A percentile compares a stretch with the other conserved stretches of the same genome.
Conservation (phyloP, 2,113 vertebrate species). For the Xiphias gladius region DNA sequence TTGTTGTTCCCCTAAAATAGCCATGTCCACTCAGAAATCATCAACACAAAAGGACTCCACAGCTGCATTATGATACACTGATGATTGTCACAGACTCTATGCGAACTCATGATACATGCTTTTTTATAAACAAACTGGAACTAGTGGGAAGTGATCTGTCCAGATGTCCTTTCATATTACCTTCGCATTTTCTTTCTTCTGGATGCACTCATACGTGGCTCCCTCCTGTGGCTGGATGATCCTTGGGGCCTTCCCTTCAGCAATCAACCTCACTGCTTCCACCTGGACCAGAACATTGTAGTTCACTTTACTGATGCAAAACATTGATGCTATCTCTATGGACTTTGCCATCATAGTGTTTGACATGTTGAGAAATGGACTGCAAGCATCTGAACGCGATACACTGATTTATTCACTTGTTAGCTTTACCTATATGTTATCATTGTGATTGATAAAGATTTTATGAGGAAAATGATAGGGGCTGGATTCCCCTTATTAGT, state of each 20-base stretch:
- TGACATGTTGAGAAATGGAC: slow-evolving; percentile 3
- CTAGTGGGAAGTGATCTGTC: background rate
- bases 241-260: slow-evolving; percentile 84
- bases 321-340: background rate
- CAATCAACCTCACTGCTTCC: slow-evolving; percentile 88
- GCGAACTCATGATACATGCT: too few species aligned
- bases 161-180: slow-evolving; percentile 58
- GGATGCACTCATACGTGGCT: slow-evolving; percentile 91
- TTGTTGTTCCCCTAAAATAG: background rate
- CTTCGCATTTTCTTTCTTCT: slow-evolving; percentile 90
- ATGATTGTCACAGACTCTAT: background rate
- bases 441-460: background rate
- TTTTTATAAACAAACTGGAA: too few species aligned
- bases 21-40: too few species aligned
- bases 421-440: too few species aligned
- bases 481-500: background rate
- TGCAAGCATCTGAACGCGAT: background rate
- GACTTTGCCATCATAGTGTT: slow-evolving; percentile 25
- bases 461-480: background rate
- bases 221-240: slow-evolving; percentile 87
- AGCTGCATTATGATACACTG: background rate
- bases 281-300: slow-evolving; percentile 78
- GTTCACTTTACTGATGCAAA: background rate
- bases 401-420: too few species aligned
- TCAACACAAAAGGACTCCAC: too few species aligned